Percentiles rank a stretch among this genome's conserved stretches.
phyloP scores from a whole-genome alignment of 2,797 vertebrate species.

The Potorous gilbertii region DNA sequence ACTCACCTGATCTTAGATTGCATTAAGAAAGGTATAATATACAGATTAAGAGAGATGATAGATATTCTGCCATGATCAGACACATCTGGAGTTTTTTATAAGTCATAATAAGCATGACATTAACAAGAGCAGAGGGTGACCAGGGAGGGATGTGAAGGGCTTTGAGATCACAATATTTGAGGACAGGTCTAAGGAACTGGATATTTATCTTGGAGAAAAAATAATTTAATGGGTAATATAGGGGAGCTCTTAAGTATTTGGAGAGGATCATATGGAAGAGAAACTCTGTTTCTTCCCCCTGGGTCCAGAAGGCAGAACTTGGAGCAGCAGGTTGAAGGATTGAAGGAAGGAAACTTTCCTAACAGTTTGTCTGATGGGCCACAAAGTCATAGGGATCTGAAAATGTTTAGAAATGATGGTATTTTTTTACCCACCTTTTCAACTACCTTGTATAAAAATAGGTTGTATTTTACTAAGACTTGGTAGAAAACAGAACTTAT shows the following conservation, averaged over 20 bases:
- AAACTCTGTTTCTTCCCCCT: not conserved
- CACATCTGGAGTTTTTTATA: not conserved
- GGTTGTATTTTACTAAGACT: not conserved
- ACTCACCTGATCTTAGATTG: not conserved
- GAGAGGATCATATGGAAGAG: not conserved
- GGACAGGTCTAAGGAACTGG: not conserved
- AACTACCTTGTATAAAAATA: not conserved
- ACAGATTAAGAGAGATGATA: not conserved
- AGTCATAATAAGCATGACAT: not conserved
- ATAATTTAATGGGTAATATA: not conserved
- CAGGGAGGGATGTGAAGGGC: not conserved
- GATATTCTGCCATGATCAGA: not conserved
- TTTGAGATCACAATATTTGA: not conserved
- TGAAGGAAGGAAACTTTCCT: not conserved
- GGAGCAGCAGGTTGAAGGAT: not conserved
- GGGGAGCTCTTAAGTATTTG: not conserved
- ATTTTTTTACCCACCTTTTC: not conserved
- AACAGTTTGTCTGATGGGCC: not conserved
- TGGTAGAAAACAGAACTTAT: not conserved
- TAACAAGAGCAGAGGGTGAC: not conserved
- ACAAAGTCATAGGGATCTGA: not conserved
- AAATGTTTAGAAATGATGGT: not conserved
- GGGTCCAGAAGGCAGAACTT: not conserved
- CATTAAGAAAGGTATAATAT: not conserved
- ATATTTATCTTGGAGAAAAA: not conserved